A percentile compares a stretch with the other conserved stretches of the same genome.
Evolutionary conservation across 2,797 vertebrate genomes (phyloP).

Genomic region (Pantherophis vulpinus): DNA sequence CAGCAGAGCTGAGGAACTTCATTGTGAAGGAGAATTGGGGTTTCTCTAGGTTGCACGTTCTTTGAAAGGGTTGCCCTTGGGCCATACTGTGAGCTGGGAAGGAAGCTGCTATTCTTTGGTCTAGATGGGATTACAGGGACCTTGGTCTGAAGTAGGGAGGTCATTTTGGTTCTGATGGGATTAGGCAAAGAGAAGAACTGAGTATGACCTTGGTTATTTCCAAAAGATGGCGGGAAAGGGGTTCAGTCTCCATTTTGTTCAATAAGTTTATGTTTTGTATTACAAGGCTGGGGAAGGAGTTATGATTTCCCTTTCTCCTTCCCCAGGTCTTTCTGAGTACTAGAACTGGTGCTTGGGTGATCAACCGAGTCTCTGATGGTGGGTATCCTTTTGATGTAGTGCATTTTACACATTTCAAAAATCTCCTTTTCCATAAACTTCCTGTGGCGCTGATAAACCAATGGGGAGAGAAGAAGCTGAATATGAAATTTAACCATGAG

Average conservation of each 20-base stretch:
- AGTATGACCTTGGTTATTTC: not conserved
- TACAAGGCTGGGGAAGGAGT: not conserved
- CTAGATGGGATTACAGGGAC: not conserved
- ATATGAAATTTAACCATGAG: slow-evolving; percentile 73
- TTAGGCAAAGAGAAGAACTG: not conserved
- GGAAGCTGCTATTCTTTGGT: not conserved
- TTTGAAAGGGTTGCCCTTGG: not conserved
- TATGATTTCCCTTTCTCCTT: not conserved
- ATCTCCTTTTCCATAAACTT: slow-evolving; percentile 48
- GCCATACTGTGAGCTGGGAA: not conserved
- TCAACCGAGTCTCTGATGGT: slow-evolving; percentile 65
- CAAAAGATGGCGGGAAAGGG: not conserved
- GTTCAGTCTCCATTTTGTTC: not conserved
- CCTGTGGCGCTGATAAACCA: slow-evolving; percentile 68
- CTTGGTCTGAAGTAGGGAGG: not conserved
- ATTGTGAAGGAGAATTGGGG: not conserved
- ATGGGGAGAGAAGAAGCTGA: slow-evolving; percentile 67
- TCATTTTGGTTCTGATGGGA: not conserved
- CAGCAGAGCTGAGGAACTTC: not conserved
- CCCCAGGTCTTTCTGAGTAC: slow-evolving; percentile 81
- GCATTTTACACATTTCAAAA: slow-evolving; percentile 58
- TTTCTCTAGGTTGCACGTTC: not conserved
- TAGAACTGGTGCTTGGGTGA: slow-evolving; percentile 77
- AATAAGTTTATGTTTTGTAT: not conserved
- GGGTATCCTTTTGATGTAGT: slow-evolving; percentile 78